Percentiles rank a stretch among this genome's conserved stretches.
phyloP scores from a whole-genome alignment of 2,113 vertebrate species.

The Oenanthe oenanthe region DNA sequence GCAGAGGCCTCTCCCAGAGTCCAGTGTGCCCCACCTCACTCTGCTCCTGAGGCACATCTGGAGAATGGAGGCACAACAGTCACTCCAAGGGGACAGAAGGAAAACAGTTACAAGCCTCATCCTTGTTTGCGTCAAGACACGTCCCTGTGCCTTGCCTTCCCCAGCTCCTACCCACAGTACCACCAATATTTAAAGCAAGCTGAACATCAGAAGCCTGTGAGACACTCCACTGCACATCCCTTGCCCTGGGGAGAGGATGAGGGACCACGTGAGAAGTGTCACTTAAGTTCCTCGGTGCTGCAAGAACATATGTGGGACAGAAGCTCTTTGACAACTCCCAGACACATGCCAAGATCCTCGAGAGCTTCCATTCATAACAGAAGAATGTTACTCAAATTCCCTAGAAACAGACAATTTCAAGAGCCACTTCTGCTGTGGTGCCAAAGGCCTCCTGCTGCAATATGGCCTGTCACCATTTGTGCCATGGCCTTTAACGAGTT shows the following conservation, averaged over 20 bases:
- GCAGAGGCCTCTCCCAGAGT: not conserved
- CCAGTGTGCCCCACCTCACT: not conserved
- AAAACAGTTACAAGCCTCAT: not conserved
- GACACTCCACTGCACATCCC: constrained; percentile 12
- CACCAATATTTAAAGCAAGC: not conserved
- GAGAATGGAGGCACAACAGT: not conserved
- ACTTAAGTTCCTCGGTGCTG: not conserved
- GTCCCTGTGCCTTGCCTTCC: not conserved
- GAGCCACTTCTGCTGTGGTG: constrained; percentile 4
- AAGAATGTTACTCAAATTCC: constrained; percentile 37
- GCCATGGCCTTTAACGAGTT: not conserved
- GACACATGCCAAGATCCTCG: constrained; percentile 38
- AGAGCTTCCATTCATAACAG: constrained; percentile 45
- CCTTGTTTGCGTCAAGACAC: accelerated
- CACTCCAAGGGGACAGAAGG: not conserved
- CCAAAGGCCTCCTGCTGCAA: not conserved
- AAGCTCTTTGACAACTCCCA: constrained; percentile 48
- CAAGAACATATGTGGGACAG: constrained; percentile 48
- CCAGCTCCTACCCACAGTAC: not conserved
- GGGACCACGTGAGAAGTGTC: not conserved
- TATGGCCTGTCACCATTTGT: not conserved
- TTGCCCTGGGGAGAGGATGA: constrained; percentile 17
- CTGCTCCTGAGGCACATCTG: not conserved
- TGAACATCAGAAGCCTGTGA: not conserved
- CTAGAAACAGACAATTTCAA: constrained; percentile 37